Conservation (phyloP, 2,888 invertebrate species). For the Chloroclystis v-ata region DNA sequence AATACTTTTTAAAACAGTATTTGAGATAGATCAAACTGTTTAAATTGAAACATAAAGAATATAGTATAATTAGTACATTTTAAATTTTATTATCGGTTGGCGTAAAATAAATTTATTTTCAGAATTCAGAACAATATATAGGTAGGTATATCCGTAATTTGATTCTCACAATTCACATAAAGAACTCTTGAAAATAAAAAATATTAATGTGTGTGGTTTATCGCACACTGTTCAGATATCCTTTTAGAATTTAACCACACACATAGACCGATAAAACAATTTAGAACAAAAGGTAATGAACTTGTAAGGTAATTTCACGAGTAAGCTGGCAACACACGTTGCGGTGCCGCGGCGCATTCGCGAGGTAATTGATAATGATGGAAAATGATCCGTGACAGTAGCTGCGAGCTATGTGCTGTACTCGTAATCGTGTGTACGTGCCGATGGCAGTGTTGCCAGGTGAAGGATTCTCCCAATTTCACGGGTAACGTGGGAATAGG, state of each 20-base stretch:
- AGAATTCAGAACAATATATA: no score
- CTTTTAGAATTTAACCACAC: constrained; percentile 14
- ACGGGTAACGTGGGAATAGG: not conserved
- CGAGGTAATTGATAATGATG: constrained; percentile 71
- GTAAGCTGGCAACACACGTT: constrained; percentile 48
- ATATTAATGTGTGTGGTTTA: no score
- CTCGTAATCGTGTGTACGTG: constrained; percentile 49
- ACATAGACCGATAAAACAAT: constrained; percentile 11
- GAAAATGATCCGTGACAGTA: constrained; percentile 74
- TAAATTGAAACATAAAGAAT: no score
- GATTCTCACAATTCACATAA: no score
- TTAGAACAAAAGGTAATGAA: constrained; percentile 19
- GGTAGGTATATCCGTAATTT: no score
- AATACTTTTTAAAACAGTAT: no score
- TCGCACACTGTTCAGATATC: no score
- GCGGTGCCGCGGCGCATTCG: constrained; percentile 45
- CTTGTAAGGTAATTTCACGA: constrained; percentile 23
- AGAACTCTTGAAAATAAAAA: no score
- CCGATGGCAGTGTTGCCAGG: constrained; percentile 39
- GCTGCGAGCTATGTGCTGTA: constrained; percentile 63
- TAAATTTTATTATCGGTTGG: no score
- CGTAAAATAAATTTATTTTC: no score
- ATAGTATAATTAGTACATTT: no score
- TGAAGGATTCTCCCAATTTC: constrained; percentile 17
- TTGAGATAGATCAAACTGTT: no score